A percentile compares a stretch with the other conserved stretches of the same genome.
Evolutionary conservation across 2,888 invertebrate genomes (phyloP).

Genomic region (Shargacucullia verbasci): DNA sequence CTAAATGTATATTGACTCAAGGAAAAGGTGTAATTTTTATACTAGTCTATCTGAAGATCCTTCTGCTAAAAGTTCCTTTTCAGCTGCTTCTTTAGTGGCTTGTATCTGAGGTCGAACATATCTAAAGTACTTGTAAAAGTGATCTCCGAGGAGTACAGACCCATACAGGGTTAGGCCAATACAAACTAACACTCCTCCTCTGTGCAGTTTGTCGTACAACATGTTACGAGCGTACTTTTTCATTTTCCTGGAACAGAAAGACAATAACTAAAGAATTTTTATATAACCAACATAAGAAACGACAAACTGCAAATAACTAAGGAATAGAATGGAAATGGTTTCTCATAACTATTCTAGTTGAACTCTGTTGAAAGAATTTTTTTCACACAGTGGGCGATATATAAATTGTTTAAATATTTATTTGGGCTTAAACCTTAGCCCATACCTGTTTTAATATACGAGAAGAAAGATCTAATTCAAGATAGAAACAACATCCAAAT

Average conservation of each 20-base stretch:
- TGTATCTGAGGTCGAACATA: slow-evolving; percentile 81
- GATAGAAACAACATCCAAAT: too few species aligned
- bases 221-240: slow-evolving; percentile 79
- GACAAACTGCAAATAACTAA: too few species aligned
- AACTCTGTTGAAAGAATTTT: too few species aligned
- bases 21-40: slow-evolving; percentile 54
- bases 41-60: slow-evolving; percentile 79
- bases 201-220: slow-evolving; percentile 84
- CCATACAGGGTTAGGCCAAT: slow-evolving; percentile 80
- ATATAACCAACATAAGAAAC: background rate
- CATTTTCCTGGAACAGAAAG: slow-evolving; percentile 71
- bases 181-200: slow-evolving; percentile 81
- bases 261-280: background rate
- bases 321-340: too few species aligned
- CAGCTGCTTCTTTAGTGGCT: slow-evolving; percentile 74
- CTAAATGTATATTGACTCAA: slow-evolving; percentile 29
- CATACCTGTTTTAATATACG: too few species aligned
- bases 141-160: slow-evolving; percentile 71
- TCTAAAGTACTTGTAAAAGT: slow-evolving; percentile 80
- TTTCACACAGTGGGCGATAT: too few species aligned
- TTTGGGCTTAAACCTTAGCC: too few species aligned
- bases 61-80: slow-evolving; percentile 84
- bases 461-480: too few species aligned
- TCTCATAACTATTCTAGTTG: too few species aligned
- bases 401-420: too few species aligned